These are phyloP conservation scores for Baryphthengus martii DNA, from an alignment of 2,113 vertebrate species.

Conservation along the genomic window DNA sequence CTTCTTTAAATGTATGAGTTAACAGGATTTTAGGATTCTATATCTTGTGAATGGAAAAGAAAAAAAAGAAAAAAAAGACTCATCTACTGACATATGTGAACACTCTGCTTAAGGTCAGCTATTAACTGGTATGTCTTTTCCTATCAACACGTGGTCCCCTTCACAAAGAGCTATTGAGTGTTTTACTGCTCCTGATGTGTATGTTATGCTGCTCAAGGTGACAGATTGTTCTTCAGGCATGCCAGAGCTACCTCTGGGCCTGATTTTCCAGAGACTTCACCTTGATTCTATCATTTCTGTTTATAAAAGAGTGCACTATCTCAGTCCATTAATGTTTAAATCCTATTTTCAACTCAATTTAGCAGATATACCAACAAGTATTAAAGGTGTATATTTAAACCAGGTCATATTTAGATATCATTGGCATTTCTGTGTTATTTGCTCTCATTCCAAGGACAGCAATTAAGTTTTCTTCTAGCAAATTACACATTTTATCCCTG, in stretches of 20 bases:
- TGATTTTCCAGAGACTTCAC: background rate
- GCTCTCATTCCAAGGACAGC: background rate
- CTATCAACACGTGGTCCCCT: slow-evolving; percentile 43
- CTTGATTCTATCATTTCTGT: background rate
- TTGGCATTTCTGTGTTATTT: slow-evolving; percentile 1
- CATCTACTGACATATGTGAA: slow-evolving; percentile 17
- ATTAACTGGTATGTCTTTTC: slow-evolving; percentile 50
- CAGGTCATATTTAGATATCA: background rate
- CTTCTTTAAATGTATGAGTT: background rate
- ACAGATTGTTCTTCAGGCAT: slow-evolving; percentile 23
- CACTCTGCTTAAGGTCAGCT: background rate
- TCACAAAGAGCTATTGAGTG: slow-evolving; percentile 61
- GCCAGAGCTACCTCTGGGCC: background rate
- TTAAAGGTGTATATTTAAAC: background rate
- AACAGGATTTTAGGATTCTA: background rate
- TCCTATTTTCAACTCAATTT: background rate
- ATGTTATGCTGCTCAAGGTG: slow-evolving; percentile 18
- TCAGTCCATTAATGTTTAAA: background rate
- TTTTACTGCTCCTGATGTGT: slow-evolving; percentile 37
- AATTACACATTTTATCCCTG: background rate
- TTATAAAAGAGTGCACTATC: background rate
- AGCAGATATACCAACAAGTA: background rate
- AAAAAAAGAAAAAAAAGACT: background rate
- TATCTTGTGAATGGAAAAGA: background rate
- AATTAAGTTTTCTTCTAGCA: background rate